Base-by-base conservation (phyloP, 2,888 invertebrate genomes). In the Cheilosia scutellata region DNA sequence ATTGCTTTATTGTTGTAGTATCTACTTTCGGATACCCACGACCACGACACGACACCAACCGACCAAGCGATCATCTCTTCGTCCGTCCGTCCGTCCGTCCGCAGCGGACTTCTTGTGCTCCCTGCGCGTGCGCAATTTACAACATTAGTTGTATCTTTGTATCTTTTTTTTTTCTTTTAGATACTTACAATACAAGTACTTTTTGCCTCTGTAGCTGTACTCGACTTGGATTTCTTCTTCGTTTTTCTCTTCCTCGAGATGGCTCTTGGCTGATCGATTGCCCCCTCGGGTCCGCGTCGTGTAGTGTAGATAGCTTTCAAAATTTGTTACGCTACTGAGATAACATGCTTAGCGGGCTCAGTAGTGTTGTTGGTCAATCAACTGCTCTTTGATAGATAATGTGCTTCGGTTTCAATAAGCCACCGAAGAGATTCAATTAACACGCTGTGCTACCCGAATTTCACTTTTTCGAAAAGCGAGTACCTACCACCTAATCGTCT, bases 91-190 rank as follows among this genome's bases (percentile, higher is more conserved):
- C 76, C 76, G 60, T 70, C 74, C 76, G 53, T 49, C 42, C 75
- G 29, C 70, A 79, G 49, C 71, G 66, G 76, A 66, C 75, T 86
- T 80, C 76, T 82, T 82, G 82, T 76, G 82, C 86, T 86, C 72
- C 72, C 76, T 82, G 86, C 86, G 86, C 86, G 86, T 86, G 86
- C 86, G 80, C 86, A 86, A 86, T 86, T 86, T 86, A 86, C 82
- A 77, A 76, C 86, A 76, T 76, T 82, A 76, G 82, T 76, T 70
- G 80, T 84, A 80, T 71, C 80, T 86, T 37, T 63, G 72, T 66
- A 68, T 80, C 76, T 76, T 25, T 4, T 51, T 51, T 51, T 37
- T 31, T 57, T 51, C 40, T 70, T 27, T 29, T 74, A 57, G 68
- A 68, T 75, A 42, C 51, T 53, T 60, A 62, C 16, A 20, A 44